Evolutionary conservation across 2,888 invertebrate genomes (phyloP).

Genomic region (Apodemia zela): DNA sequence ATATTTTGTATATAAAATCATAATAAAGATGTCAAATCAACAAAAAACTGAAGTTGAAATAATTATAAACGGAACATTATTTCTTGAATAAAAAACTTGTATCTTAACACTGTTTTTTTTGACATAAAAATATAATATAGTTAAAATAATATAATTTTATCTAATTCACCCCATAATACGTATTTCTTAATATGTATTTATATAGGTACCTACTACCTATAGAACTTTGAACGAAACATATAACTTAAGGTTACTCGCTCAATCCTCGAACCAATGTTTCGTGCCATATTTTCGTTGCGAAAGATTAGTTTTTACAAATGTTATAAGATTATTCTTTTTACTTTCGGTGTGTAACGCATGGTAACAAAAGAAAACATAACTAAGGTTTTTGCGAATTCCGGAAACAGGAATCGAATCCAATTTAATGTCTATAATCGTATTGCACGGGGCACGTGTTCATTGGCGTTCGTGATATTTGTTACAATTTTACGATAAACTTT

Average conservation of each 20-base stretch:
- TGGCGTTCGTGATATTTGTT: slow-evolving; percentile 63
- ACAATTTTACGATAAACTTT: slow-evolving; percentile 53
- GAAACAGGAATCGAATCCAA: slow-evolving; percentile 55
- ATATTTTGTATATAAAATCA: too few relatives aligned
- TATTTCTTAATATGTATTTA: too few relatives aligned
- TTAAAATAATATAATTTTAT: too few relatives aligned
- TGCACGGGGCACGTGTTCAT: slow-evolving; percentile 68
- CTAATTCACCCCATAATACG: too few relatives aligned
- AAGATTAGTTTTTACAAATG: slow-evolving; percentile 48
- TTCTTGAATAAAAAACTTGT: too few relatives aligned
- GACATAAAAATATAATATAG: too few relatives aligned
- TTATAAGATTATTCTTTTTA: slow-evolving; percentile 29
- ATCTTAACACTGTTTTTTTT: too few relatives aligned
- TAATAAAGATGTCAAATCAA: too few relatives aligned
- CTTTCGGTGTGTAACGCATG: slow-evolving; percentile 49
- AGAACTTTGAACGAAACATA: neutral
- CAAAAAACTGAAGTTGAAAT: too few relatives aligned
- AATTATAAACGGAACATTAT: too few relatives aligned
- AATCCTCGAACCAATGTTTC: neutral
- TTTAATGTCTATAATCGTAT: slow-evolving; percentile 61
- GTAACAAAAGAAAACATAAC: slow-evolving; percentile 43
- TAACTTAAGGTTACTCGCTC: neutral
- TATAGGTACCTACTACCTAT: too few relatives aligned
- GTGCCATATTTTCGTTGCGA: slow-evolving; percentile 8
- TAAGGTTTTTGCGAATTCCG: slow-evolving; percentile 52